Evolutionary conservation across 2,113 vertebrate genomes (phyloP).

Genomic region (Orthonyx spaldingii): DNA sequence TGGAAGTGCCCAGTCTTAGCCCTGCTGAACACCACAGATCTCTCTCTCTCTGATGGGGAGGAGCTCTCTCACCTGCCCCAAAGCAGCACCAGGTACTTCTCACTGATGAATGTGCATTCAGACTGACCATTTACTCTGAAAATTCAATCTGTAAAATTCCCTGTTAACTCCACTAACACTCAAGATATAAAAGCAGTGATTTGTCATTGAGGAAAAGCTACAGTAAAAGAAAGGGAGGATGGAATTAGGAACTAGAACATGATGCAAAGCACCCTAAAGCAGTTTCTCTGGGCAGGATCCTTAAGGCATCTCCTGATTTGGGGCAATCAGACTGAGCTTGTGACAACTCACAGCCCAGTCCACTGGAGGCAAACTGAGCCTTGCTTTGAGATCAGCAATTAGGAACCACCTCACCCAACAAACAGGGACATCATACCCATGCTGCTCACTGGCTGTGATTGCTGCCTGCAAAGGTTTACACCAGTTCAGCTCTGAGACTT

Average conservation of each 20-base stretch:
- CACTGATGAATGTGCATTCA: too few species aligned
- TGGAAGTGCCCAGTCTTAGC: too few species aligned
- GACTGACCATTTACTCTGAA: too few species aligned
- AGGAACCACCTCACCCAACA: neutral
- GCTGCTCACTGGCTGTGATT: neutral
- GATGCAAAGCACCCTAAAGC: neutral
- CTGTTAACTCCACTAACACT: neutral
- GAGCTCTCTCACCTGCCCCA: too few species aligned
- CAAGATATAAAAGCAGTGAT: neutral
- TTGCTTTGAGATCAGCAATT: neutral
- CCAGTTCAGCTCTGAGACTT: neutral
- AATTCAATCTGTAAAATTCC: too few species aligned
- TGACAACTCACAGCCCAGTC: neutral
- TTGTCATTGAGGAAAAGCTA: neutral
- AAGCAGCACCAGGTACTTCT: too few species aligned
- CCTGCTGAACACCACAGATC: too few species aligned
- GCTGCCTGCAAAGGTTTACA: neutral
- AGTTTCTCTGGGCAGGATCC: neutral
- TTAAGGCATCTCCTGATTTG: neutral
- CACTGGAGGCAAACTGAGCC: neutral
- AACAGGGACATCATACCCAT: rapidly evolving
- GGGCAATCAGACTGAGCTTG: neutral
- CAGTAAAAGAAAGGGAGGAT: neutral
- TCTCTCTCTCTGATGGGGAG: too few species aligned
- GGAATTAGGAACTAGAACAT: neutral